phyloP scores from a whole-genome alignment of 2,797 vertebrate species.

The Enteromius radiatus region DNA sequence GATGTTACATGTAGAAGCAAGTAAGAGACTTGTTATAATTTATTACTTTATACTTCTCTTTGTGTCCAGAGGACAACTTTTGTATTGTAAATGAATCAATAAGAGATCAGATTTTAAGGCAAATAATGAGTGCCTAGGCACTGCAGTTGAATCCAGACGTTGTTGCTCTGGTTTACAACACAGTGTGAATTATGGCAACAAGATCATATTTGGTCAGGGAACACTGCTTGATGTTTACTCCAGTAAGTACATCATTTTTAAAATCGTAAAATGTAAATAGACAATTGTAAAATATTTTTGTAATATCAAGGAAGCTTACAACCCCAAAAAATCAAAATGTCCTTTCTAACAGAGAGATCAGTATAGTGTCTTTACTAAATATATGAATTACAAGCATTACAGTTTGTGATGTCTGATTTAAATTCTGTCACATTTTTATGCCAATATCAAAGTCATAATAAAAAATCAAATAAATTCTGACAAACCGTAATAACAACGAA shows the following conservation, averaged over 20 bases:
- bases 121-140: not conserved
- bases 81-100: not conserved
- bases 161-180: conserved; percentile 30
- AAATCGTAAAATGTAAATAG: not conserved
- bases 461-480: not conserved
- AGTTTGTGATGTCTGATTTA: not conserved
- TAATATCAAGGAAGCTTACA: not conserved
- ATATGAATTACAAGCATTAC: not conserved
- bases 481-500: not conserved
- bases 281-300: not conserved
- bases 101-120: not conserved
- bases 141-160: not conserved
- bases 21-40: conserved; percentile 44
- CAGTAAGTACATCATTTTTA: conserved; percentile 32
- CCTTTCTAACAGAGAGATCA: not conserved
- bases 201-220: conserved; percentile 46
- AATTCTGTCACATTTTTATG: not conserved
- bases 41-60: conserved; percentile 3
- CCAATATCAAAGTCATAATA: not conserved
- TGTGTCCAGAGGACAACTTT: not conserved
- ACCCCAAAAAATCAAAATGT: not conserved
- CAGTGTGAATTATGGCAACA: conserved; percentile 51
- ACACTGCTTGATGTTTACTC: conserved; percentile 38
- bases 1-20: conserved; percentile 29
- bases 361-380: not conserved